Base-by-base conservation (phyloP, 2,797 vertebrate species). In the Mus minutoides region DNA sequence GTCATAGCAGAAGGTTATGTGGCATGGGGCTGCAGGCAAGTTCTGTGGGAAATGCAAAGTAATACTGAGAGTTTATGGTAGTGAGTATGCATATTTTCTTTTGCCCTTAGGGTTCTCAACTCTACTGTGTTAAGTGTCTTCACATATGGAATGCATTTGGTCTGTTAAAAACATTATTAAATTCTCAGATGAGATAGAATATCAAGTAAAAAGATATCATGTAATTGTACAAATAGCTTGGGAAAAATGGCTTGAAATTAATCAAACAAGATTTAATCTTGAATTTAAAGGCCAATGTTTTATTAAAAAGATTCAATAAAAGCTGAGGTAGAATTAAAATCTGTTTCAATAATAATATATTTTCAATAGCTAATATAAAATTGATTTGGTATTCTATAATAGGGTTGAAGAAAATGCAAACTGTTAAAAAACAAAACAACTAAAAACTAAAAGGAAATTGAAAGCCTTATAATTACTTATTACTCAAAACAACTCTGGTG, bases 291-390 rank as follows among this genome's bases (percentile, higher is more conserved):
- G 34, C 69, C 13, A 88, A 60, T 92, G 94, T 97, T 97, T 97
- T 91, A 98, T 97, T 97, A 96, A 95, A 97, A 93, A 95, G 95
- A 96, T 97, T 31, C 71, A 97, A 96, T 96, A 96, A 97, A 97
- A 88, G n/a, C 89, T 97, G 78, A 96, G 83, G 86, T 92, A 85
- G 84, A 95, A 97, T 95, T 97, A 97, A 97, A 96, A 95, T 84
- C 92, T 76, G 69, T 95, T 97, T 97, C 86, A 94, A 95, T 96
- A 94, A 96, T 90, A 85, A 92, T 73, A 46, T 90, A 80, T 92
- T 96, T 96, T 62, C 3, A 94, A 94, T 69, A 93, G 88, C 46
- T 97, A 95, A 96, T 96, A 88, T 85, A 77, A 95, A 77, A 43
- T 93, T 96, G 78, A 92, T 94, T 92, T 96, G 92, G 71, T 96